Base-by-base conservation (phyloP, 2,113 vertebrate species). In the Brevimyrus niger region DNA sequence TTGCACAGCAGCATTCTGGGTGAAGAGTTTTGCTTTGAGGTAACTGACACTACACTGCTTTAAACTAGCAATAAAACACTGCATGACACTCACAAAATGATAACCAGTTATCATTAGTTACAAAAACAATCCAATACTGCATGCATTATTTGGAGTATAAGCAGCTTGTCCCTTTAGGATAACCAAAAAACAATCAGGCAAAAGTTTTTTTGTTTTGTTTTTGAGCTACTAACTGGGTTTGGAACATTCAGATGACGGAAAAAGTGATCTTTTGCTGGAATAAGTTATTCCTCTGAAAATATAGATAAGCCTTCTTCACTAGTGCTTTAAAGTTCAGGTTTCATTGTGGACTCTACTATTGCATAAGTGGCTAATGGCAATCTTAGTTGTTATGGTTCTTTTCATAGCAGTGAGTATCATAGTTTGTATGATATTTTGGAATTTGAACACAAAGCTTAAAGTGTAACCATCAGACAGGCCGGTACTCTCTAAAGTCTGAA, bases 1-100 rank as follows among this genome's bases (percentile, higher is more conserved):
- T 96, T 99, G 55, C 98, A 99, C 94, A 98, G 96, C 94, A 99
- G 98, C 90, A 96, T 99, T 89, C 96, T 99, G 87, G 98, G 98
- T 69, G 97, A 97, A 92, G 98, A 99, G 93, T 99, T 97, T 94
- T 99, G 98, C 94, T 99, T 99, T 91, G 98, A 99, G 98, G 98
- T 98, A 95, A 92, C 61, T 44, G 50, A 50, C n/a, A 15, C n/a
- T 42, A 50, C 58, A 31, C 76, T 4, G 44, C 44, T 84, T 84
- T 84, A 23, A 23, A 10, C 21, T 42, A 38, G 13, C 35, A 80
- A 80, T 10, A 19, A 80, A 80, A 42, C 11, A 38, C 31, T 42
- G 15, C 73, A 17, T 35, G 73, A 88, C 42, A 31, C 38, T 46
- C 13, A 46, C 13, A 35, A 23, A 31, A 69, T 11, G 61, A 46